phyloP scores from a whole-genome alignment of 2,113 vertebrate genomes.

The Hylia prasina region DNA sequence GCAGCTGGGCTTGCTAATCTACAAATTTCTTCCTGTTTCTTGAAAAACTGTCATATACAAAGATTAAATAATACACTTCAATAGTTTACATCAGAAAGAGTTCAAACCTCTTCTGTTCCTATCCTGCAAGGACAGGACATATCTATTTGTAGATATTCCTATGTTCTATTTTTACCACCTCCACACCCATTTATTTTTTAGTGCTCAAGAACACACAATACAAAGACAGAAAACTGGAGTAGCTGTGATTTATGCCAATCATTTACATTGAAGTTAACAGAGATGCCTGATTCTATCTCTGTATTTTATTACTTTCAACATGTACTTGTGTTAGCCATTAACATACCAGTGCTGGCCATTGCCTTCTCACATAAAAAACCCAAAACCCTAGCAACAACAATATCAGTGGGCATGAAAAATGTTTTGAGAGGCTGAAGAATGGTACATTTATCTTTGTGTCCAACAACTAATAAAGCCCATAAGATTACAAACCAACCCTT shows the following conservation, averaged over 20 bases:
- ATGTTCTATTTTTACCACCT: neutral
- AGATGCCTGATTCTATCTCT: neutral
- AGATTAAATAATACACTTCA: neutral
- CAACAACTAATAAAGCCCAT: neutral
- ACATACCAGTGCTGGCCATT: neutral
- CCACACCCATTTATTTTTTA: neutral
- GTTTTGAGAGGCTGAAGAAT: neutral
- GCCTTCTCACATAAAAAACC: neutral
- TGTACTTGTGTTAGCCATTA: constrained; percentile 14
- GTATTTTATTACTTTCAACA: neutral
- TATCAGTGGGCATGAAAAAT: constrained; percentile 1
- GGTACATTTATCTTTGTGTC: neutral
- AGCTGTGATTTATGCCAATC: neutral
- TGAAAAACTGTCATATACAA: neutral
- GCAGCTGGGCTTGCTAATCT: neutral
- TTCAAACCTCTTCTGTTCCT: neutral
- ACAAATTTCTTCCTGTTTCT: neutral
- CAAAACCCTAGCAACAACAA: neutral
- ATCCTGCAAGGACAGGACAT: neutral
- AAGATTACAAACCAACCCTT: neutral
- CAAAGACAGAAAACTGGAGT: neutral
- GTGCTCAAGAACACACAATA: neutral
- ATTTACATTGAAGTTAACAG: neutral
- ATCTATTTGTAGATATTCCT: neutral
- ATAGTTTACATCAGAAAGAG: neutral